Evolutionary conservation across 2,797 vertebrate species (phyloP), one percentile per base, ranked within the genome.

Genomic region (Liparis tanakae): DNA sequence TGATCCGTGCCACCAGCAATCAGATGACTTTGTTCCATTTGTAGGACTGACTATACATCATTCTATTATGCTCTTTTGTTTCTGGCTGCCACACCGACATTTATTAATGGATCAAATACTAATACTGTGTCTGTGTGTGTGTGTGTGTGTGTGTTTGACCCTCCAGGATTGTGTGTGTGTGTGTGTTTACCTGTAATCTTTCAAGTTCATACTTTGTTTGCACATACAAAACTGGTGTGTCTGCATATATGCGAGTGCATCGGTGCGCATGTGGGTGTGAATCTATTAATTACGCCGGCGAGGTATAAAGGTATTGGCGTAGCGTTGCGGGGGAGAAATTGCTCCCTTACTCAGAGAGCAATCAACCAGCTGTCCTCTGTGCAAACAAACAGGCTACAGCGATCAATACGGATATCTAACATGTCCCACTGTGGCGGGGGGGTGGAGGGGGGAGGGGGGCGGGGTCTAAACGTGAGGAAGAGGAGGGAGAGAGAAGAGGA

Each of bases 331-430:
- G 61, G 77, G 81, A 85, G 76, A 83, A 51, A 88, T 85, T 88
- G 82, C 85, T 87, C 85, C 84, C 83, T 87, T 83, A 85, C 80
- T 82, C 85, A 83, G 86, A 90, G 85, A 90, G 84, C 92, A 94
- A 94, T 94, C 90, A 93, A 87, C 71, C 78, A 90, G 84, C 91
- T 91, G 91, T 93, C 91, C 88, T 93, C 83, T 80, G 73, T 70
- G 86, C 81, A 93, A 94, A 94, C 90, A 93, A 88, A 89, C 82
- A 86, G 79, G 78, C 74, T 51, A 55, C 76, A 78, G 50, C 83
- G 83, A 93, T 94, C 93, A 89, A 94, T 94, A 92, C 86, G 80
- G 89, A 93, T 90, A 94, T 94, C 91, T 92, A 93, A 93, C 89
- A 91, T 79, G 60, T 88, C 90, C 90, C 78, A 68, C 72, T 60